phyloP scores from a whole-genome alignment of 2,888 invertebrate species.

The Meiosimyza decipiens region DNA sequence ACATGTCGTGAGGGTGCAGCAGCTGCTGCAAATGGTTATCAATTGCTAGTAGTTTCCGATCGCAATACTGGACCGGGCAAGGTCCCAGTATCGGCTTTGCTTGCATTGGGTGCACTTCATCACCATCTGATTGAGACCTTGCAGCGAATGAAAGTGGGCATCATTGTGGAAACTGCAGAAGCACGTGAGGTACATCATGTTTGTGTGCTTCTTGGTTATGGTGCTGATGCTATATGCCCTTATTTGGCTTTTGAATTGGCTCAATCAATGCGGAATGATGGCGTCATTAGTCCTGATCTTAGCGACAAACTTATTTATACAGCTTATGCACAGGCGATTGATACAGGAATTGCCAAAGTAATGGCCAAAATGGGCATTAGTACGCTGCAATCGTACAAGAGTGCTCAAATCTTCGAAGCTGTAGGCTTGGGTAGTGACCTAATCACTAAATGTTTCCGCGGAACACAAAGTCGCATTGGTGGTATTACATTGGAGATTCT shows the following conservation, averaged over 20 bases:
- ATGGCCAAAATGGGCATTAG: constrained; percentile 99
- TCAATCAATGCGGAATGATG: constrained; percentile 85
- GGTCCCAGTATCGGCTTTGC: constrained; percentile 82
- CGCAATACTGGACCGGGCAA: constrained; percentile 73
- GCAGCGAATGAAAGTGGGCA: constrained; percentile 94
- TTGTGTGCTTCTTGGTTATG: constrained; percentile 93
- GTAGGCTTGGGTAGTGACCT: constrained; percentile 94
- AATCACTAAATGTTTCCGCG: constrained; percentile 92
- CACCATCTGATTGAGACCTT: constrained; percentile 95
- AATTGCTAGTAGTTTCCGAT: constrained; percentile 90
- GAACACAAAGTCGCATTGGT: constrained; percentile 78
- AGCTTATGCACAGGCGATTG: constrained; percentile 91
- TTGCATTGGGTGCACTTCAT: constrained; percentile 93
- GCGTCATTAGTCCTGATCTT: constrained; percentile 80
- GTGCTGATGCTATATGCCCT: constrained; percentile 98
- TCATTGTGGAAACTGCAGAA: constrained; percentile 96
- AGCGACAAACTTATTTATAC: constrained; percentile 84
- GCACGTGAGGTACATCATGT: constrained; percentile 96
- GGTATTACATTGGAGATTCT: constrained; percentile 92
- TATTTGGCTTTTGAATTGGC: constrained; percentile 96
- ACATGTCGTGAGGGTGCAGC: constrained; percentile 84
- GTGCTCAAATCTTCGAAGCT: constrained; percentile 99
- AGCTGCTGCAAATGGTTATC: constrained; percentile 82
- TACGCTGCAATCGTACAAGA: constrained; percentile 97
- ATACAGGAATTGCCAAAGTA: constrained; percentile 89